Evolutionary conservation across 2,797 vertebrate species (phyloP), one percentile per base, ranked within the genome.

Genomic region (Acestrorhynchus altus): DNA sequence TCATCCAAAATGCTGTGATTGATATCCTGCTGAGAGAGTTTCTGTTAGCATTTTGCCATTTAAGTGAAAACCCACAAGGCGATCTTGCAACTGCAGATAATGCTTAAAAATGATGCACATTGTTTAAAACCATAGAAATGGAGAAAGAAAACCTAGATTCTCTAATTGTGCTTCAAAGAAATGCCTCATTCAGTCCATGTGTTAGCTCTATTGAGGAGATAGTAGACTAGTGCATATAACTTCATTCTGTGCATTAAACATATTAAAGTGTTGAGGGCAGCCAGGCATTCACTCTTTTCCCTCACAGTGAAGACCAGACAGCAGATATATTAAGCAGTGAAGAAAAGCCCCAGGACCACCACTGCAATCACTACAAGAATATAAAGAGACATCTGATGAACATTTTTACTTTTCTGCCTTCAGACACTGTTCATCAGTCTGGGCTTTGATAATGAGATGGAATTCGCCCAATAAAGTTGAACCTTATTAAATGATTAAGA

Each of bases 241-340:
- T 18, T 54, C n/a, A 69, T 52, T 18, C 77, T 85, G 77, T 84
- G 86, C 88, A 90, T 90, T 92, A 89, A 90, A 90, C 86, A 85
- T 88, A 91, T 91, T 89, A 90, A 89, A 89, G 81, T 81, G 82
- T 78, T 68, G 79, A 83, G 74, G 86, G 89, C 88, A 89, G 86
- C 85, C 88, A 90, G 88, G 87, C 86, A 84, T 83, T 81, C 82
- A 86, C 89, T 91, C 61, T 89, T 88, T 91, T 89, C 80, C 24
- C 83, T 85, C 79, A 35, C 59, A 80, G 67, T 80, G 84, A 85
- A 76, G 82, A 78, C 44, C 76, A 83, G 78, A 84, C 75, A 67
- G 72, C 77, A 83, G 69, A 78, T 86, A 76, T 84, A 69, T 69
- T 52, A 69, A 69, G 16, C 28, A 54, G 78, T 80, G 79, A 86